Base-by-base conservation (phyloP, 2,888 invertebrate genomes). In the Acrobasis repandana region DNA sequence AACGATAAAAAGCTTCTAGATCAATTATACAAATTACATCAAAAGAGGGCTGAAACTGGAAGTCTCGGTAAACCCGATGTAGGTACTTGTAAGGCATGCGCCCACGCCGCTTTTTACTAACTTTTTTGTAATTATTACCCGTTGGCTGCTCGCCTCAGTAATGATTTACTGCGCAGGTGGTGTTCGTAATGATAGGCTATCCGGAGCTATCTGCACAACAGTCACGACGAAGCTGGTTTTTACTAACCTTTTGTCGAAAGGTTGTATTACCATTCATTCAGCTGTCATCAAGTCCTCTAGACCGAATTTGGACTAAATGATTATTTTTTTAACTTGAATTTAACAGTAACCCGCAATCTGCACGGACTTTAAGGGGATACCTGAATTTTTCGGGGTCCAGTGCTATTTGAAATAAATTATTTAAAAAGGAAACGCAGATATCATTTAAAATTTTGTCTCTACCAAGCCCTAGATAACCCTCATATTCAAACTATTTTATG, bases 51-150 rank as follows among this genome's bases (percentile, higher is more conserved):
- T 16, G 16, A 38, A 18, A 54, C 38, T 54, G 38, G 38, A 54
- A 38, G 43, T 43, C 14, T 43, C 43, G 43, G 10, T 5, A 14
- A 14, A 28, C 28, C 28, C 28, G 28, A 28, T 28, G 28, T n/a
- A n/a, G n/a, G n/a, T 28, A 28, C 28, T 28, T 8, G n/a, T 10
- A 52, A 20, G 38, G 16, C 11, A 20, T 54, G 38, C 54, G 54
- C 54, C 54, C 38, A 38, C 54, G 38, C 54, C 8, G 38, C 54
- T 54, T 54, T 54, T 54, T 54, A 38, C 38, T 9, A 15, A 38
- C 38, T n/a, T 54, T 54, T 54, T 54, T 54, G 54, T 54, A 54
- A 54, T 54, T 54, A 54, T 18, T 52, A 52, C 20, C 54, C 14
- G 54, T 54, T 54, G 38, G 54, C 38, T 54, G 54, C 34, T 38